These are phyloP conservation scores for Petrocephalus zakoni DNA, from an alignment of 2,113 vertebrate species.

Conservation along the genomic window DNA sequence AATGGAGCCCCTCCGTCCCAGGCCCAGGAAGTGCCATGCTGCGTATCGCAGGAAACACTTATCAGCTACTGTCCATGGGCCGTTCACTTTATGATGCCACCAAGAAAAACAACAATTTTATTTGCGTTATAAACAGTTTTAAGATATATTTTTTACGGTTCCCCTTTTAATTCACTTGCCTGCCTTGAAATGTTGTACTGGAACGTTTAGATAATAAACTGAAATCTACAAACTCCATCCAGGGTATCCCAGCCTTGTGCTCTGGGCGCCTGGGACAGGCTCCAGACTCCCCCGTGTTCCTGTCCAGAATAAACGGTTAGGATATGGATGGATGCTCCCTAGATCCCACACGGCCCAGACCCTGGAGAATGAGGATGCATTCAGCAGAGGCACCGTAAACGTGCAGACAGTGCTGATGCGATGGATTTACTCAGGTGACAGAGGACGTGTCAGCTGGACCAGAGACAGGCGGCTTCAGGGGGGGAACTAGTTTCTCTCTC, in stretches of 20 bases:
- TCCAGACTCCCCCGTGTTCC: not conserved
- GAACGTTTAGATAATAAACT: not conserved
- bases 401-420: not conserved
- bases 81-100: not conserved
- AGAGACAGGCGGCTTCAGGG: not conserved
- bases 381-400: not conserved
- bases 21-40: not conserved
- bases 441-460: not conserved
- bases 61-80: not conserved
- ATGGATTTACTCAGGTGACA: not conserved
- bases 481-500: not conserved
- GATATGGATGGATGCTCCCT: not conserved
- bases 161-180: not conserved
- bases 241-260: not conserved
- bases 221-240: not conserved
- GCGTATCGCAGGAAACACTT: not conserved
- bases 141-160: not conserved
- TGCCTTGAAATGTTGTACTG: not conserved
- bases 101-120: not conserved
- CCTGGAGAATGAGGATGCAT: not conserved
- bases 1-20: conserved; percentile 6
- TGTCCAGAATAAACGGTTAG: not conserved
- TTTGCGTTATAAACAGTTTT: not conserved
- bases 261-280: not conserved
- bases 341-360: not conserved